These are phyloP conservation scores for Idaea aversata DNA, from an alignment of 2,888 invertebrate species.

Conservation along the genomic window DNA sequence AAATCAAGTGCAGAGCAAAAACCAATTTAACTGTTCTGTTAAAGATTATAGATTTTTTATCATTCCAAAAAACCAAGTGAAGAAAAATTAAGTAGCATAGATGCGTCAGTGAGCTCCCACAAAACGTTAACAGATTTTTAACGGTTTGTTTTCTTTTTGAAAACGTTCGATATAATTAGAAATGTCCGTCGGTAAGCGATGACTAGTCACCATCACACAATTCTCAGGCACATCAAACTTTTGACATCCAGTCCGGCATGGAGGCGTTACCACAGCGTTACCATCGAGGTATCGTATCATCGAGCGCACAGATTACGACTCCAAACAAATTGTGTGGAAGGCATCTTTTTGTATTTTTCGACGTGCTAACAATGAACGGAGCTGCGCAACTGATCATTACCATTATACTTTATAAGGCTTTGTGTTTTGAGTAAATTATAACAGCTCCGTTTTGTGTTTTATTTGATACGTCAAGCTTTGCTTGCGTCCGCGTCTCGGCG, in stretches of 20 bases:
- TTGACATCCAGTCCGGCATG: conserved; percentile 51
- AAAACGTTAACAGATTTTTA: conserved; percentile 72
- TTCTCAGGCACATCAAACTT: conserved; percentile 58
- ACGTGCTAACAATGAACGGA: conserved; percentile 75
- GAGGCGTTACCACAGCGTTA: conserved; percentile 54
- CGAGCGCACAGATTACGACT: conserved; percentile 65
- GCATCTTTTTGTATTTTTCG: conserved; percentile 68
- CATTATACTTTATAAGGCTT: conserved; percentile 77
- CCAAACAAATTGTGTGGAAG: conserved; percentile 72
- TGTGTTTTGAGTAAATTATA: conserved; percentile 81
- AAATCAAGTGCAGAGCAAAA: conserved; percentile 41
- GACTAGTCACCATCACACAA: conserved; percentile 66
- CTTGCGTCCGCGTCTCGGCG: conserved; percentile 46
- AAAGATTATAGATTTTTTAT: conserved; percentile 68
- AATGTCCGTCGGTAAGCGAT: conserved; percentile 64
- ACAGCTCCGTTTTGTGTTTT: conserved; percentile 70
- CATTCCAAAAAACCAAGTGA: conserved; percentile 48
- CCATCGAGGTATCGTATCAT: conserved; percentile 50
- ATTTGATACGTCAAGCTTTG: conserved; percentile 59
- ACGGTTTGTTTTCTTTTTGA: conserved; percentile 70
- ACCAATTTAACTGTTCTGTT: conserved; percentile 64
- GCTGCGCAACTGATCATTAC: conserved; percentile 76
- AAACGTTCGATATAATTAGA: conserved; percentile 69
- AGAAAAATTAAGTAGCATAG: conserved; percentile 54
- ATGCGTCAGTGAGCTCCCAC: conserved; percentile 62